Evolutionary conservation across 2,797 vertebrate genomes (phyloP).

Genomic region (Telmatherina bonti): DNA sequence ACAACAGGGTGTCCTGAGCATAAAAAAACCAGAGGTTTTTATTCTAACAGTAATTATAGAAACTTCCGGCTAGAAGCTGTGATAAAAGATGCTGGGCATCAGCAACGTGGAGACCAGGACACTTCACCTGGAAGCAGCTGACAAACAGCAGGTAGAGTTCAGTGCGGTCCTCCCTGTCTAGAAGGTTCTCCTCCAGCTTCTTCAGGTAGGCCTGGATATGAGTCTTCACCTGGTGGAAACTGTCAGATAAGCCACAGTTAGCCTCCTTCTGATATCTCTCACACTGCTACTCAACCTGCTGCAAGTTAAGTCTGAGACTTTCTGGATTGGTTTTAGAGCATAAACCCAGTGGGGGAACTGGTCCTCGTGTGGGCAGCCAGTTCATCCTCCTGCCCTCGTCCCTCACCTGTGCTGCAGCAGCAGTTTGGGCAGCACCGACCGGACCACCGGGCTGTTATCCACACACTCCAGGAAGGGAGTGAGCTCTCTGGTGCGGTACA

Average conservation of each 20-base stretch:
- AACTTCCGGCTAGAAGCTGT: too few relatives aligned
- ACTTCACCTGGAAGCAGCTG: constrained; percentile 83
- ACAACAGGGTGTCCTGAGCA: constrained; percentile 74
- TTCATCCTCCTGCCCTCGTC: too few relatives aligned
- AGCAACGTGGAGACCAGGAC: neutral
- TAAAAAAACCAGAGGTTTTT: accelerated
- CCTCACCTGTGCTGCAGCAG: constrained; percentile 83
- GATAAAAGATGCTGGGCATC: neutral
- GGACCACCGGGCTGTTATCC: constrained; percentile 82
- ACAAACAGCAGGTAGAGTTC: constrained; percentile 83
- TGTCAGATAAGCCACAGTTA: constrained; percentile 35
- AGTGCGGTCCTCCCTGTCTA: constrained; percentile 67
- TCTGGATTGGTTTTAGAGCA: too few relatives aligned
- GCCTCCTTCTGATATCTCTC: too few relatives aligned
- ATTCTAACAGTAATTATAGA: too few relatives aligned
- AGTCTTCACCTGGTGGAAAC: constrained; percentile 79
- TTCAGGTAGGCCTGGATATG: constrained; percentile 78
- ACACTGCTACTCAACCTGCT: too few relatives aligned
- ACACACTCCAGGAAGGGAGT: constrained; percentile 84
- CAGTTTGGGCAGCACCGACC: constrained; percentile 83
- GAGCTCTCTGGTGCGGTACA: constrained; percentile 80
- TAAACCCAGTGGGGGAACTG: too few relatives aligned
- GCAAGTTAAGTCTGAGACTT: too few relatives aligned
- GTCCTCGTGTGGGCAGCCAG: too few relatives aligned
- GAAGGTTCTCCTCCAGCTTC: constrained; percentile 75